These are phyloP conservation scores for Geotria australis DNA, from an alignment of 2,797 vertebrate genomes.

Conservation along the genomic window DNA sequence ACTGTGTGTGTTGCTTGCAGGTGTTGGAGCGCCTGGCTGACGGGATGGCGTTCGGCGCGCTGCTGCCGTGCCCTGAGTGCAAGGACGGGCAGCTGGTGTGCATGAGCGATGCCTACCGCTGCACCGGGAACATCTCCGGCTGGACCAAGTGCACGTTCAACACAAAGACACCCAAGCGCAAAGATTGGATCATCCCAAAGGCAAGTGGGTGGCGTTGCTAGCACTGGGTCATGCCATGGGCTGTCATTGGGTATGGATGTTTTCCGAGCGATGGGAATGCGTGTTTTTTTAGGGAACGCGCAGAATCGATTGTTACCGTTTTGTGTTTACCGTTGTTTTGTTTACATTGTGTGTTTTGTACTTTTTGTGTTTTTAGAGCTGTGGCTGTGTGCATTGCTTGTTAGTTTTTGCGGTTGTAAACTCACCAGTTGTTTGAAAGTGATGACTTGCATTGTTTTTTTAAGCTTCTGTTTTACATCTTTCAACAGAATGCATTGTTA, in stretches of 20 bases:
- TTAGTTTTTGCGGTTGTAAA: too few relatives aligned
- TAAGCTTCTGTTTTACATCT: too few relatives aligned
- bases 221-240: not conserved
- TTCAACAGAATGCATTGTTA: too few relatives aligned
- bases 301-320: too few relatives aligned
- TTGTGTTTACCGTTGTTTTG: not conserved
- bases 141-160: conserved; percentile 91
- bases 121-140: conserved; percentile 58
- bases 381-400: too few relatives aligned
- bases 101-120: conserved; percentile 60
- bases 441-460: too few relatives aligned
- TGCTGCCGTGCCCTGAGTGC: conserved; percentile 47
- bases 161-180: conserved; percentile 34
- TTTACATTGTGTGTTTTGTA: not conserved
- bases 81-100: conserved; percentile 51
- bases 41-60: conserved; percentile 57
- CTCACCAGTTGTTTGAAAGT: too few relatives aligned
- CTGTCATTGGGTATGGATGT: too few relatives aligned
- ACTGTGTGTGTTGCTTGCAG: conserved; percentile 11
- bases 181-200: conserved; percentile 64
- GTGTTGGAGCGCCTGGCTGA: conserved; percentile 60
- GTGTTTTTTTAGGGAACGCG: not conserved
- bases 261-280: not conserved
- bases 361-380: not conserved
- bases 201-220: conserved; percentile 8